phyloP scores from a whole-genome alignment of 2,888 invertebrate species.

The Spodoptera littoralis region DNA sequence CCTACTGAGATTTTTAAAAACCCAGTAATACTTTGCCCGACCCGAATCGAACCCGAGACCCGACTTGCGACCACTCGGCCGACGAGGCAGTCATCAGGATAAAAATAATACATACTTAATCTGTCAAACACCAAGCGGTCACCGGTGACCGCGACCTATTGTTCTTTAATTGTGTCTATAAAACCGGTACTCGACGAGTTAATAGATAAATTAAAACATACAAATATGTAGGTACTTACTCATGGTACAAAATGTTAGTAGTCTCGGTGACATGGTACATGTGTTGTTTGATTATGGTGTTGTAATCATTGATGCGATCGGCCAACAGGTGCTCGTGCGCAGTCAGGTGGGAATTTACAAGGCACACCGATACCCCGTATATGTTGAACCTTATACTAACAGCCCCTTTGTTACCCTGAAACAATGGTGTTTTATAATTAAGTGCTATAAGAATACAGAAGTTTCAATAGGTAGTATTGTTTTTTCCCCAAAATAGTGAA shows the following conservation, averaged over 20 bases:
- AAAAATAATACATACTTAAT: too few relatives aligned
- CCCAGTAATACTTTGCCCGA: too few relatives aligned
- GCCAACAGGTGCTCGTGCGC: conserved; percentile 95
- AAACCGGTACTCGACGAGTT: too few relatives aligned
- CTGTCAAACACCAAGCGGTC: too few relatives aligned
- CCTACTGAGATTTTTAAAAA: too few relatives aligned
- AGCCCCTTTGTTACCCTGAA: conserved; percentile 98
- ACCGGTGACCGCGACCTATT: too few relatives aligned
- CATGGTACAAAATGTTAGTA: conserved; percentile 96
- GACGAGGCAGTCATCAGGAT: too few relatives aligned
- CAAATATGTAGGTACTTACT: conserved; percentile 89
- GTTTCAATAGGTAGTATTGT: background rate
- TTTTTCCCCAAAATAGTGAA: too few relatives aligned
- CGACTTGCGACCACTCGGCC: too few relatives aligned
- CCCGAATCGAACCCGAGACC: too few relatives aligned
- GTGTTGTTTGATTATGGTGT: conserved; percentile 95
- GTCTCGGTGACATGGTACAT: conserved; percentile 93
- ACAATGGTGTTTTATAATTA: conserved; percentile 50
- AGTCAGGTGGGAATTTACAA: conserved; percentile 96
- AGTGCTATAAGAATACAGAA: background rate
- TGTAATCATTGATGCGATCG: conserved; percentile 96
- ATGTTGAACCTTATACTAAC: conserved; percentile 95
- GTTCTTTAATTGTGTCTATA: too few relatives aligned
- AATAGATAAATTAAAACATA: background rate
- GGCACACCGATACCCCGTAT: conserved; percentile 95